Percentiles rank a stretch among this genome's conserved stretches.
These are phyloP conservation scores for Phenacoccus solenopsis DNA, from an alignment of 1,140 invertebrate species.

Conservation along the genomic window DNA sequence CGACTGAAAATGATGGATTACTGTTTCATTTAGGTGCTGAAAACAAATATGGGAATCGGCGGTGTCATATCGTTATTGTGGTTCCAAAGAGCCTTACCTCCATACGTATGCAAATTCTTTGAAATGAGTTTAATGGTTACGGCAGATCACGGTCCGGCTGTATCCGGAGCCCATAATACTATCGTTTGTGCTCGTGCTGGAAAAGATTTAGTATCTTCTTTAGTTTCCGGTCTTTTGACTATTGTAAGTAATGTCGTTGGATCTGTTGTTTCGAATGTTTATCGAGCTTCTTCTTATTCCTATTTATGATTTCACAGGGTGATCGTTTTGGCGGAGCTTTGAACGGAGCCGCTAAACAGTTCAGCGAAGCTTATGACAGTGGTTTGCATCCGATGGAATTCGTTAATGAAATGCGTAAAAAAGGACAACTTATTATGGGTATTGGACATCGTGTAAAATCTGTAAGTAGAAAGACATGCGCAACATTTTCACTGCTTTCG, in stretches of 20 bases:
- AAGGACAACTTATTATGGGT: conserved; percentile 97
- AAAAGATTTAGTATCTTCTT: conserved; percentile 94
- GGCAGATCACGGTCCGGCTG: conserved; percentile 97
- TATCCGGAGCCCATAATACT: conserved; percentile 97
- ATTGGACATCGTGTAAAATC: conserved; percentile 98
- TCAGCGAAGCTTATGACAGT: conserved; percentile 87
- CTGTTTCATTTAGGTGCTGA: conserved; percentile 41
- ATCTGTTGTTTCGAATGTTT: background rate
- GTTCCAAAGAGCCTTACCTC: conserved; percentile 93
- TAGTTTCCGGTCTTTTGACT: conserved; percentile 91
- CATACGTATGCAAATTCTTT: conserved; percentile 92
- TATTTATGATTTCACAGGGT: conserved; percentile 45
- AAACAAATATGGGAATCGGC: conserved; percentile 86
- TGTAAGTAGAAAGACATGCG: no score
- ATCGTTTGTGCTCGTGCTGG: conserved; percentile 98
- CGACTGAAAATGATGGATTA: background rate
- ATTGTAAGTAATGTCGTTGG: conserved; percentile 62
- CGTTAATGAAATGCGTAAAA: conserved; percentile 93
- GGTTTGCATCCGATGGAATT: conserved; percentile 96
- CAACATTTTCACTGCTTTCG: background rate
- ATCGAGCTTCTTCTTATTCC: background rate
- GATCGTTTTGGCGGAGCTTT: conserved; percentile 97
- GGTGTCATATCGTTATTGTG: conserved; percentile 94
- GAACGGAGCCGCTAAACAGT: conserved; percentile 90
- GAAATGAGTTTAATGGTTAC: conserved; percentile 99